Evolutionary conservation across 2,113 vertebrate species (phyloP), one percentile per base, ranked within the genome.

Genomic region (Saccopteryx bilineata): DNA sequence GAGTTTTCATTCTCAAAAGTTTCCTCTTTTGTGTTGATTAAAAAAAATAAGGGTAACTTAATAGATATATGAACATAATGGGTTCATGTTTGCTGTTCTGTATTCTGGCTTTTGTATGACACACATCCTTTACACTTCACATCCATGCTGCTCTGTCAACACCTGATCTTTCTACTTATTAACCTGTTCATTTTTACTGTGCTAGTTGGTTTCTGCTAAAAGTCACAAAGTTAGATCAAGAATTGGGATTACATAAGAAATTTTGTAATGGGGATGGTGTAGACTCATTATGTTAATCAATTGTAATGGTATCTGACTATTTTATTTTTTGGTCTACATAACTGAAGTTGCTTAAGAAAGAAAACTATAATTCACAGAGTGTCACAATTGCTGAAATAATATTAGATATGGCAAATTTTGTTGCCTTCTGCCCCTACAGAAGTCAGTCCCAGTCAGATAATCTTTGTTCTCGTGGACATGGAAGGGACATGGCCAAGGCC

Each of bases 1-100:
- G 33, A 90, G 33, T 87, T 85, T 52, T 78, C 54, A 60, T 83
- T 87, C 33, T 87, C 81, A 78, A 50, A 87, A 83, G 54, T 90
- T 80, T 85, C 17, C 39, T 87, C 18, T 60, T 18, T 91, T 74
- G 15, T 50, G 33, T 13, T 87, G 14, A 72, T 6, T 93, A 46
- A 71, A 93, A 74, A 82, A 26, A 50, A 60, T 78, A 87, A 85
- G 18, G 10, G 39, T 71, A 56, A 63, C 17, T 21, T 75, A 72
- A 84, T 72, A 15, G 15, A 84, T 87, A 50, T 31, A 26, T 78
- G 23, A 69, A n/a, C 11, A 28, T 65, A 90, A 69, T 69, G 21
- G 15, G n/a, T 69, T 52, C 60, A 56, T 28, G 39, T 26, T 13
- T 19, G 81, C 5, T 61, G 26, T 7, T 82, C 18, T 56, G 48